These are phyloP conservation scores for Heteronetta atricapilla DNA, from an alignment of 2,113 vertebrate species.

Conservation along the genomic window DNA sequence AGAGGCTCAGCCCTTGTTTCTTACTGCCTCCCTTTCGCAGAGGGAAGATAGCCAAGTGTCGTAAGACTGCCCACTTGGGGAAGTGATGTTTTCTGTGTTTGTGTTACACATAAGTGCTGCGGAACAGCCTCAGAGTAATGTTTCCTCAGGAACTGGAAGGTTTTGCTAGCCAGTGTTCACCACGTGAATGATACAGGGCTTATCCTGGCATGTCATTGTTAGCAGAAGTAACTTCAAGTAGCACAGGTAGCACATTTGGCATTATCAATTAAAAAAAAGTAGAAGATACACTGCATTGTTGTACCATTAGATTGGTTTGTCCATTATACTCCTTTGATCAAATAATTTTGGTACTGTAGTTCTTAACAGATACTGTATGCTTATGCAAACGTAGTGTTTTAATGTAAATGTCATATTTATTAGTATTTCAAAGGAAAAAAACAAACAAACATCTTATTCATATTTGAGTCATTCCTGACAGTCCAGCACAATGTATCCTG, in stretches of 20 bases:
- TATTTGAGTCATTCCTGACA: not conserved
- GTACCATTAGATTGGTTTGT: not conserved
- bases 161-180: not conserved
- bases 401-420: conserved; percentile 5
- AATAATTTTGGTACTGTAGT: not conserved
- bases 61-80: not conserved
- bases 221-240: not conserved
- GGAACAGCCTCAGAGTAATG: not conserved
- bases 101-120: not conserved
- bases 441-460: not conserved
- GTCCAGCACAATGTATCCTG: not conserved
- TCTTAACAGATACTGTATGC: not conserved
- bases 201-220: accelerated
- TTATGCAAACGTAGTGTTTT: conserved; percentile 9
- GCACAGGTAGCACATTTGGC: not conserved
- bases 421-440: not conserved
- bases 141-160: not conserved
- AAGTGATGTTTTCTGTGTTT: not conserved
- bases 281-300: not conserved
- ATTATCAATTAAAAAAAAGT: not conserved
- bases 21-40: not conserved
- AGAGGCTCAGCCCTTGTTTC: not conserved
- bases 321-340: not conserved
- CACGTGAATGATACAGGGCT: not conserved
- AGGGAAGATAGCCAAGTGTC: not conserved